Evolutionary conservation across 2,113 vertebrate species (phyloP).

Genomic region (Micronycteris hirsuta): DNA sequence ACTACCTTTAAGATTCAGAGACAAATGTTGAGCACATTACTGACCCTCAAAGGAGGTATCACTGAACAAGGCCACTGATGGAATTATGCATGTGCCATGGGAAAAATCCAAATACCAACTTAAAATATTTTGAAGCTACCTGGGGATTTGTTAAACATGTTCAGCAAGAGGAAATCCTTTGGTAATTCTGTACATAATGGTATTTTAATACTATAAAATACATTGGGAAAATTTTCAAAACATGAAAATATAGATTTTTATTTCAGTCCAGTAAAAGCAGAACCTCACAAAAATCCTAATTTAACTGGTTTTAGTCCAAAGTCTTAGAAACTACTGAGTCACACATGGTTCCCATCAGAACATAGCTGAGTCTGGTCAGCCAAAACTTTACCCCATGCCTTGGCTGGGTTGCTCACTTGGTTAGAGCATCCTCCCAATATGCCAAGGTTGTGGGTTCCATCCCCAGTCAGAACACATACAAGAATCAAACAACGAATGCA

Average conservation of each 20-base stretch:
- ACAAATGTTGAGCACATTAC: not conserved
- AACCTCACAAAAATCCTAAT: not conserved
- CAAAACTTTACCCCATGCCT: not conserved
- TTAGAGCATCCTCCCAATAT: too few relatives aligned
- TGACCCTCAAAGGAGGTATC: not conserved
- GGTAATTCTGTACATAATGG: not conserved
- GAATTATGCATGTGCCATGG: not conserved
- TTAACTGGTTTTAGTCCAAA: constrained; percentile 33
- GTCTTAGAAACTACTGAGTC: constrained; percentile 2
- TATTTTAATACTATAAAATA: constrained; percentile 14
- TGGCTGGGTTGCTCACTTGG: too few relatives aligned
- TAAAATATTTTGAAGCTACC: not conserved
- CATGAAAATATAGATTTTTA: not conserved
- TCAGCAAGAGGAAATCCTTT: not conserved
- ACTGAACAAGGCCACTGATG: not conserved
- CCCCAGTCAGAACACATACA: too few relatives aligned
- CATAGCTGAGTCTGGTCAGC: not conserved
- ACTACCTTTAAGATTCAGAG: not conserved
- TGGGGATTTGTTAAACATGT: not conserved
- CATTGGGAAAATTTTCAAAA: not conserved
- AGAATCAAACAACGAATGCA: too few relatives aligned
- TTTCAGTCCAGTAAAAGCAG: constrained; percentile 40
- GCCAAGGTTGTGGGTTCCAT: too few relatives aligned
- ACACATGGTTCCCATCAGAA: constrained; percentile 9
- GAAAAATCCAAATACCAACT: not conserved